Percentiles rank a stretch among this genome's conserved stretches.
Conservation (phyloP, 2,888 invertebrate species). For the Chymomyza caudatula region DNA sequence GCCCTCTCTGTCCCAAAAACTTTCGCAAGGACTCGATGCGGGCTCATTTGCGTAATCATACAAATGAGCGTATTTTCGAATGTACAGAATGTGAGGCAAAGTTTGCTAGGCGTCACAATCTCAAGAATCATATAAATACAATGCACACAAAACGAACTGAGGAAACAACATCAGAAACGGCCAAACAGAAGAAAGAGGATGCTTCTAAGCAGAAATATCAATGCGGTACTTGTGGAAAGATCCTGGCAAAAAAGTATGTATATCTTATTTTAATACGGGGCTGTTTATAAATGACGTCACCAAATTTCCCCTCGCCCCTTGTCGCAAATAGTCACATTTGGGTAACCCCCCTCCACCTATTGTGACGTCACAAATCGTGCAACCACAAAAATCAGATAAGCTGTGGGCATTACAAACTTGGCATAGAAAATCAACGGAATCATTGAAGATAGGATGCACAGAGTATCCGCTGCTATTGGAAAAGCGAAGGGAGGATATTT, state of each 20-base stretch:
- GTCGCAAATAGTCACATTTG: too few relatives aligned
- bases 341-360: too few relatives aligned
- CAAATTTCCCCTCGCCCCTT: too few relatives aligned
- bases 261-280: neutral
- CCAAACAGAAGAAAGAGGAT: neutral
- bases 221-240: conserved; percentile 79
- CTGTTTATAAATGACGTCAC: too few relatives aligned
- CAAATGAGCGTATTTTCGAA: conserved; percentile 84
- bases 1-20: conserved; percentile 83
- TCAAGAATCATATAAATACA: conserved; percentile 81
- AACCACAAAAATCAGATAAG: too few relatives aligned
- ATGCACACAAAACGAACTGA: conserved; percentile 76
- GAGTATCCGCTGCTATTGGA: too few relatives aligned
- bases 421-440: too few relatives aligned
- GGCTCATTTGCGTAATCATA: conserved; percentile 85
- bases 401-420: too few relatives aligned
- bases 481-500: too few relatives aligned
- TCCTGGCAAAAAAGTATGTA: conserved; percentile 79
- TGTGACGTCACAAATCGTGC: too few relatives aligned
- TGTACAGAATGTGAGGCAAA: conserved; percentile 83
- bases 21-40: conserved; percentile 84
- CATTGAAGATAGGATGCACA: too few relatives aligned
- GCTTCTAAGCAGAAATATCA: conserved; percentile 30
- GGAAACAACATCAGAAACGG: neutral
- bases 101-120: conserved; percentile 84